Evolutionary conservation across 1,140 invertebrate species (phyloP).

Genomic region (Spodoptera frugiperda): DNA sequence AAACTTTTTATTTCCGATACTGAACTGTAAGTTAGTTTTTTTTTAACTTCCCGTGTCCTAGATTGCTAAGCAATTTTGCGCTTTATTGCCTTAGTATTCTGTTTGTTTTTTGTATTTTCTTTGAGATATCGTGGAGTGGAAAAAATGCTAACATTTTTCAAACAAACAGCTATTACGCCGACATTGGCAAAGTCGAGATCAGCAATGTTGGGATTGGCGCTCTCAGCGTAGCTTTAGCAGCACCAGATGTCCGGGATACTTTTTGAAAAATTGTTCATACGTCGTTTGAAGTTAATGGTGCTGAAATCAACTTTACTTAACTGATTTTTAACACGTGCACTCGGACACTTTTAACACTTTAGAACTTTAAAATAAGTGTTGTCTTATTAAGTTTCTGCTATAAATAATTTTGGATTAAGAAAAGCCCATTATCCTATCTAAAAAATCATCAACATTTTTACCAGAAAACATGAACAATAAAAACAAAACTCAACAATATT

Average conservation of each 20-base stretch:
- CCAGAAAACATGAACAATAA: too few relatives aligned
- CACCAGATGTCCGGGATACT: conserved; percentile 24
- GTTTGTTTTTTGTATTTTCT: conserved; percentile 21
- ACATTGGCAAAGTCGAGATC: conserved; percentile 33
- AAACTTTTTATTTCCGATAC: conserved; percentile 53
- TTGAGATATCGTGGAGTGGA: background rate
- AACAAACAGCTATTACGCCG: conserved; percentile 29
- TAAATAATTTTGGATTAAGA: too few relatives aligned
- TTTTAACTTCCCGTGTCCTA: background rate
- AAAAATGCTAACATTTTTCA: conserved; percentile 19
- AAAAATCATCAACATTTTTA: too few relatives aligned
- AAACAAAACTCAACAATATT: background rate
- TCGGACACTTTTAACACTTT: too few relatives aligned
- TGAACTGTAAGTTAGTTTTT: conserved; percentile 32
- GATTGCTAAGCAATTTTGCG: background rate
- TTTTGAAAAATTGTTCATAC: conserved; percentile 17
- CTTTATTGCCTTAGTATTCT: conserved; percentile 1
- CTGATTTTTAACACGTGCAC: background rate
- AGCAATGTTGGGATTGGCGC: conserved; percentile 19
- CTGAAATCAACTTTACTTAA: conserved; percentile 7
- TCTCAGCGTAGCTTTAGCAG: conserved; percentile 11
- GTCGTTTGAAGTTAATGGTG: conserved; percentile 6
- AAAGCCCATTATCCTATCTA: too few relatives aligned
- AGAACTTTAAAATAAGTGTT: too few relatives aligned
- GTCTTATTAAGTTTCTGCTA: too few relatives aligned